Evolutionary conservation across 1,140 invertebrate genomes (phyloP).

Genomic region (Theocolax elegans): DNA sequence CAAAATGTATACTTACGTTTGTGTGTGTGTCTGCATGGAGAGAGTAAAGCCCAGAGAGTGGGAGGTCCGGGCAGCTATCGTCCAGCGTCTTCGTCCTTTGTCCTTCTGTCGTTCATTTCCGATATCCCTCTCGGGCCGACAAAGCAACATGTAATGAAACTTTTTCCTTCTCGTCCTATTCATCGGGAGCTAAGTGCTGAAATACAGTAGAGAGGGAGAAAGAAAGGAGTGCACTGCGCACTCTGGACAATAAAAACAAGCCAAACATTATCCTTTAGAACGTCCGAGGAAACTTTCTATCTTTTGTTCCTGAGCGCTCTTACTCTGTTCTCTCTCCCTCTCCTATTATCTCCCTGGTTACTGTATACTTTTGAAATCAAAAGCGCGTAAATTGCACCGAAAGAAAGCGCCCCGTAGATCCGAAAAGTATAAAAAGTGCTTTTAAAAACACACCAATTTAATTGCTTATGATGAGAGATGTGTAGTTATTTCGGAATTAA

Average conservation of each 20-base stretch:
- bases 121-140: slow-evolving; percentile 10
- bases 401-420: neutral
- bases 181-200: slow-evolving; percentile 23
- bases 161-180: slow-evolving; percentile 24
- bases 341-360: neutral
- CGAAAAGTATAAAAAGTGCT: slow-evolving; percentile 12
- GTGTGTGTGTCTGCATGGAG: neutral
- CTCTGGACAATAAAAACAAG: slow-evolving; percentile 33
- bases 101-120: slow-evolving; percentile 4
- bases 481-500: neutral
- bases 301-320: slow-evolving; percentile 1
- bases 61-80: neutral
- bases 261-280: slow-evolving; percentile 30
- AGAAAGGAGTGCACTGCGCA: neutral
- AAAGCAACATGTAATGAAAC: slow-evolving; percentile 34
- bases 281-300: slow-evolving; percentile 20
- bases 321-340: neutral
- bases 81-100: neutral
- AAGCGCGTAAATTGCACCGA: slow-evolving; percentile 24
- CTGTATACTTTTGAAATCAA: slow-evolving; percentile 25
- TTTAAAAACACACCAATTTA: slow-evolving; percentile 16
- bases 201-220: slow-evolving; percentile 1
- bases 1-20: slow-evolving; percentile 51
- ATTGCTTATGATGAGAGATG: neutral
- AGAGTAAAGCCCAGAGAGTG: neutral